phyloP scores from a whole-genome alignment of 1,140 invertebrate genomes.

The Harpegnathos saltator region DNA sequence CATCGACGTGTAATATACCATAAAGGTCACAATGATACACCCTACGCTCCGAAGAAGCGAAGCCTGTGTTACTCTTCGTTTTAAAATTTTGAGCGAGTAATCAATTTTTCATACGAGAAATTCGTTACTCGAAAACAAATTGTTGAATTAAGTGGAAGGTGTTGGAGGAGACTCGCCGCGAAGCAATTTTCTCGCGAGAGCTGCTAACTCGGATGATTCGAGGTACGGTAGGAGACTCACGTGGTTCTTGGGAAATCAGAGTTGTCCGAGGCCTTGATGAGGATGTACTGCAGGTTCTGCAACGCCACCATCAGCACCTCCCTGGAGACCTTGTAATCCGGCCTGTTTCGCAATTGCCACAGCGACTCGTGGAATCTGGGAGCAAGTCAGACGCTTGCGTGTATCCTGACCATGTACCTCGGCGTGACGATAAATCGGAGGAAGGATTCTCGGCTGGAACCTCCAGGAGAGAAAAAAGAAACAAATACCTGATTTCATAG shows the following conservation, averaged over 20 bases:
- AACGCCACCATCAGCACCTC: slow-evolving; percentile 95
- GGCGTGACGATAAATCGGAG: neutral
- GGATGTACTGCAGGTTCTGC: slow-evolving; percentile 93
- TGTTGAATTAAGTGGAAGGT: too few species aligned
- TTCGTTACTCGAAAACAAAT: too few species aligned
- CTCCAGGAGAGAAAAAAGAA: too few species aligned
- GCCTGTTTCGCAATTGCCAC: slow-evolving; percentile 89
- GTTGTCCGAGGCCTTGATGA: slow-evolving; percentile 91
- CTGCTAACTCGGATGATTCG: neutral
- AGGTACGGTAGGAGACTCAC: slow-evolving; percentile 83
- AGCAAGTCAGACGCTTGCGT: neutral
- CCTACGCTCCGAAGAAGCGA: too few species aligned
- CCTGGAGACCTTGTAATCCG: slow-evolving; percentile 88
- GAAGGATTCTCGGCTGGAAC: neutral
- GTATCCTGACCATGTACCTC: neutral
- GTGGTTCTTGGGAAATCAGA: slow-evolving; percentile 88
- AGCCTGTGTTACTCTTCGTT: too few species aligned
- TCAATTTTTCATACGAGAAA: too few species aligned
- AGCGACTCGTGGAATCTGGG: slow-evolving; percentile 88
- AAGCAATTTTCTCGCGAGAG: too few species aligned
- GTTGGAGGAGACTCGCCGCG: too few species aligned
- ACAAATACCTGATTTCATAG: slow-evolving; percentile 89
- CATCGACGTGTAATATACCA: too few species aligned
- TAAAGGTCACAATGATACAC: too few species aligned
- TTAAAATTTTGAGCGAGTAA: too few species aligned